Evolutionary conservation across 2,888 invertebrate genomes (phyloP).

Genomic region (Glaucopsyche alexis): DNA sequence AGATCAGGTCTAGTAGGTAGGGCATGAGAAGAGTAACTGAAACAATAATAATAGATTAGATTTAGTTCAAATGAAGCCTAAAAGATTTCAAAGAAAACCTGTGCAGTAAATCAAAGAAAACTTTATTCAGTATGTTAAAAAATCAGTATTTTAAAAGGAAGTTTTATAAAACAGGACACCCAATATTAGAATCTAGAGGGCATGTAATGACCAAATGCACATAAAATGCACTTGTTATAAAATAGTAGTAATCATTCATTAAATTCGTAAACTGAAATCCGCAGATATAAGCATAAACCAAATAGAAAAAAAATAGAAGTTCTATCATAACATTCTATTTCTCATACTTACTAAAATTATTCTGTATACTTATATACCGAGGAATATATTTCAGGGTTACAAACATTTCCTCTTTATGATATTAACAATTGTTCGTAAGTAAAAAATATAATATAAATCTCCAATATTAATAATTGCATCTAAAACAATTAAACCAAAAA

Average conservation of each 20-base stretch:
- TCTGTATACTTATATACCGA: slow-evolving; percentile 8
- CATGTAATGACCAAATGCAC: neutral
- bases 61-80: slow-evolving; percentile 13
- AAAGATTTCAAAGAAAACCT: slow-evolving; percentile 19
- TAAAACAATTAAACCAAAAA: neutral
- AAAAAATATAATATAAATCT: slow-evolving; percentile 1
- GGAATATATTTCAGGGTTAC: slow-evolving; percentile 14
- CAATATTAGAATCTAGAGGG: neutral
- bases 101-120: slow-evolving; percentile 17
- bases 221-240: neutral
- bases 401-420: slow-evolving; percentile 4
- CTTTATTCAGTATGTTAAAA: neutral
- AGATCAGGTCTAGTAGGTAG: slow-evolving; percentile 13
- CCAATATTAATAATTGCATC: neutral
- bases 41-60: slow-evolving; percentile 24
- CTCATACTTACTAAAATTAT: slow-evolving; percentile 8
- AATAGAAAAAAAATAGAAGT: slow-evolving; percentile 5
- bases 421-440: slow-evolving; percentile 9
- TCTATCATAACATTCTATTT: slow-evolving; percentile 18
- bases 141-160: neutral
- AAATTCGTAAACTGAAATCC: slow-evolving; percentile 1
- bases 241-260: neutral
- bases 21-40: slow-evolving; percentile 17
- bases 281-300: neutral
- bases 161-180: slow-evolving; percentile 1